Evolutionary conservation across 64 coral and sea anemone species (phyloP), one percentile per base, ranked within the genome.

Genomic region (Acropora yongei): DNA sequence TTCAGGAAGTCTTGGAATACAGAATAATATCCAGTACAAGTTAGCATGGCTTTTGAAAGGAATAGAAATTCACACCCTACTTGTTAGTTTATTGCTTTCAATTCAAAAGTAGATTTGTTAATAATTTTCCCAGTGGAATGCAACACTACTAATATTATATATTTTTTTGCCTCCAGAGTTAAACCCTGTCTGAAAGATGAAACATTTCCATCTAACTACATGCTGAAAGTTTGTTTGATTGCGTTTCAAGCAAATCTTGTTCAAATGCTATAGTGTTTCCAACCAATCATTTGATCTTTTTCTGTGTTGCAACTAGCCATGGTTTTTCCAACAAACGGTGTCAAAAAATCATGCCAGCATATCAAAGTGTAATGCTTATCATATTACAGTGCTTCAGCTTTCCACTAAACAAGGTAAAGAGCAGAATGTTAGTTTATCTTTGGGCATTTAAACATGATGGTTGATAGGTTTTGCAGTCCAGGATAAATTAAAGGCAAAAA

Each of bases 201-300:
- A 72, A 72, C n/a, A 72, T 72, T 72, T 72, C 68, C 68, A 72
- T 40, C 68, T 13, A 72, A 30, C 39, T 20, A 72, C 68, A 72
- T 72, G 68, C 40, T 72, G 65, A 68, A 68, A 68, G 65, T 68
- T 68, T 68, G 65, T n/a, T 68, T 68, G 65, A 68, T 5, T 73
- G 71, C 5, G 18, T 73, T 19, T 73, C 71, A 73, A 73, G 71
- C 6, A 6, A 18, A 73, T 73, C 71, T 20, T 20, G 30, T 73
- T 73, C 16, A 73, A 41, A 73, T 73, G 71, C 71, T 73, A 73
- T 73, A 30, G 30, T 73, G 71, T 73, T 73, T 41, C 16, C 71
- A 73, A n/a, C n/a, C n/a, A n/a, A n/a, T n/a, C n/a, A n/a, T n/a
- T n/a, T n/a, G n/a, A n/a, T n/a, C n/a, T n/a, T 13, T 8, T 68